Percentiles rank a stretch among this genome's conserved stretches.
Evolutionary conservation across 2,113 vertebrate species (phyloP).

Genomic region (Hypocryptadius cinnamomeus): DNA sequence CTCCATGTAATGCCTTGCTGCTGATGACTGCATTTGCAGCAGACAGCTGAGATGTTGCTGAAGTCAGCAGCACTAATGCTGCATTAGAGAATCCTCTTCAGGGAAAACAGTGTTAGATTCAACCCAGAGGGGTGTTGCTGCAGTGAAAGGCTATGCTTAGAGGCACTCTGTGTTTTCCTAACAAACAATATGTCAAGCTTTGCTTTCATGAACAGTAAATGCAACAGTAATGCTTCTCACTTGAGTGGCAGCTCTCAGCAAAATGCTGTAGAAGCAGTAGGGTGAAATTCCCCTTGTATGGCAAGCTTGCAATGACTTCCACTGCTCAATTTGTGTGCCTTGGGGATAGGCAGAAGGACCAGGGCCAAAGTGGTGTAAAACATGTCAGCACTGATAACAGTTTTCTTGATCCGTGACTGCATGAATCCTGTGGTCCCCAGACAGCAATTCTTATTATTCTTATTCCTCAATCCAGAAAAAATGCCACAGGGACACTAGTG

Average conservation of each 20-base stretch:
- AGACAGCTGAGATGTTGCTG: constrained; percentile 48
- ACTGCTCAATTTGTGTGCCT: not conserved
- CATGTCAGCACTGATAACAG: not conserved
- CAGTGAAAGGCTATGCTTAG: not conserved
- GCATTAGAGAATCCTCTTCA: constrained; percentile 31
- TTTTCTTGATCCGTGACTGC: not conserved
- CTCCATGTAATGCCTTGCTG: not conserved
- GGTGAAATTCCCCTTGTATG: not conserved
- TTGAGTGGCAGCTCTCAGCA: not conserved
- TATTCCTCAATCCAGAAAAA: not conserved
- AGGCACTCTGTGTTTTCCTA: not conserved
- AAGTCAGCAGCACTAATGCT: constrained; percentile 47
- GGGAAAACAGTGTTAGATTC: constrained; percentile 24
- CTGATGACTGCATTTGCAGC: constrained; percentile 31
- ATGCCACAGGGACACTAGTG: not conserved
- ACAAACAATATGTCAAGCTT: not conserved
- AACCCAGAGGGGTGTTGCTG: not conserved
- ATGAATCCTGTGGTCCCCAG: not conserved
- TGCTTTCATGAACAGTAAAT: not conserved
- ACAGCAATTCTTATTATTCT: not conserved
- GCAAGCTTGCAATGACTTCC: not conserved
- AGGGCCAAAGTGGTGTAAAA: not conserved
- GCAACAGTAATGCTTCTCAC: not conserved
- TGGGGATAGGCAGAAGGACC: not conserved
- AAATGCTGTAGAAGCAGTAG: not conserved